phyloP scores from a whole-genome alignment of 2,113 vertebrate species.

The Microcebus griseorufus region DNA sequence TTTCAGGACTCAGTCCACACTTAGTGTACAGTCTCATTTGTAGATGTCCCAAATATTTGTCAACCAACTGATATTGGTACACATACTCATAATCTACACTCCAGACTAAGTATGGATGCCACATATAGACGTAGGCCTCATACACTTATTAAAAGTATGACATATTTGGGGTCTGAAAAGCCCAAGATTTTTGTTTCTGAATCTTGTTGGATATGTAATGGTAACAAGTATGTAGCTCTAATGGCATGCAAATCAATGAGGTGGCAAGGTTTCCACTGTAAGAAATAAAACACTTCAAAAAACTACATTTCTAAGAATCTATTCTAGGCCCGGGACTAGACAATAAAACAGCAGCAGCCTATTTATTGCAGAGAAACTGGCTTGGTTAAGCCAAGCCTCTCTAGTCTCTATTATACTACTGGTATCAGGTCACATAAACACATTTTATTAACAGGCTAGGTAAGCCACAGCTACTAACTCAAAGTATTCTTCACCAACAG shows the following conservation, averaged over 20 bases:
- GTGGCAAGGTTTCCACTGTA: background rate
- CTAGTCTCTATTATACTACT: background rate
- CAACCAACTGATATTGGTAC: background rate
- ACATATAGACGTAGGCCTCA: background rate
- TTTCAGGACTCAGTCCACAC: slow-evolving; percentile 5
- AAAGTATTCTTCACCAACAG: background rate
- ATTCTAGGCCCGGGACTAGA: background rate
- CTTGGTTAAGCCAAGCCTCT: background rate
- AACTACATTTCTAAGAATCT: background rate
- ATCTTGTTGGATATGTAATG: background rate
- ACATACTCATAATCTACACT: background rate
- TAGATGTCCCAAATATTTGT: background rate
- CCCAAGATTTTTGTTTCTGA: background rate
- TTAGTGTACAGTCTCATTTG: background rate
- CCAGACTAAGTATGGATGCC: background rate
- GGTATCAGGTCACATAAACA: background rate
- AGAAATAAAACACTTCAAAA: slow-evolving; percentile 25
- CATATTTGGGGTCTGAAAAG: background rate
- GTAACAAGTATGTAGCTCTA: background rate
- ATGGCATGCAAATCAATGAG: background rate
- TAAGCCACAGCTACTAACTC: background rate
- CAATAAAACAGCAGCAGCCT: background rate
- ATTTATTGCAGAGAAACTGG: background rate
- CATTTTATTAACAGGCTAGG: background rate
- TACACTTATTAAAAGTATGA: background rate